Base-by-base conservation (phyloP, 2,888 invertebrate species). In the Diadegma fenestrale region DNA sequence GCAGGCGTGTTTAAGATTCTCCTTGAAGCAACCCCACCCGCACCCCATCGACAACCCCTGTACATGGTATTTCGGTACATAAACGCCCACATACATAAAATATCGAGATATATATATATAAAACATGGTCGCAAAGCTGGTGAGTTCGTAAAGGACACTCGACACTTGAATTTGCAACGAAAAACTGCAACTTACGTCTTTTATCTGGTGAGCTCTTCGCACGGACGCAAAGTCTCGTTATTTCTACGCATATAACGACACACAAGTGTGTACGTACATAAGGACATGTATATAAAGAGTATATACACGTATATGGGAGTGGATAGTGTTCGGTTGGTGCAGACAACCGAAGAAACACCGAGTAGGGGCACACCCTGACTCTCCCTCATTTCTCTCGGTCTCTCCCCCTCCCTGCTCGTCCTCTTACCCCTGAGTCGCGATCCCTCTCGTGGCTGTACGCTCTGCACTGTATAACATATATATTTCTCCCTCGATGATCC, bases 321-420 rank as follows among this genome's bases (percentile, higher is more conserved):
- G 45, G 43, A 78, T 41, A 69, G 64, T 64, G 77, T 81, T 81
- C 72, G 84, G 84, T 81, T 78, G 84, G 78, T 82, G 84, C 84
- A 85, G 80, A 85, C 78, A 85, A 81, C 73, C 81, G 72, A 76
- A 75, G 83, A 69, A 14, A 66, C 71, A 72, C 80, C 72, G 64
- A 82, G 85, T 75, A 79, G 85, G 82, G 85, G 85, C 85, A 66
- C 85, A 85, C 85, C 85, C 85, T 82, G 82, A 48, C 45, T 77
- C 63, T 37, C 71, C 79, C 83, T 68, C 73, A 68, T 73, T 64
- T 17, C 43, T 43, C 54, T 78, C 68, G 37, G 58, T 66, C 45
- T 43, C 51, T 33, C 64, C 41, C 58, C 68, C 45, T 45, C 43
- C 14, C 58, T 14, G 6, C 58, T 14, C 58, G 58, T 5, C 73